These are phyloP conservation scores for Aegotheles bennettii DNA, from an alignment of 2,113 vertebrate species.

Conservation along the genomic window DNA sequence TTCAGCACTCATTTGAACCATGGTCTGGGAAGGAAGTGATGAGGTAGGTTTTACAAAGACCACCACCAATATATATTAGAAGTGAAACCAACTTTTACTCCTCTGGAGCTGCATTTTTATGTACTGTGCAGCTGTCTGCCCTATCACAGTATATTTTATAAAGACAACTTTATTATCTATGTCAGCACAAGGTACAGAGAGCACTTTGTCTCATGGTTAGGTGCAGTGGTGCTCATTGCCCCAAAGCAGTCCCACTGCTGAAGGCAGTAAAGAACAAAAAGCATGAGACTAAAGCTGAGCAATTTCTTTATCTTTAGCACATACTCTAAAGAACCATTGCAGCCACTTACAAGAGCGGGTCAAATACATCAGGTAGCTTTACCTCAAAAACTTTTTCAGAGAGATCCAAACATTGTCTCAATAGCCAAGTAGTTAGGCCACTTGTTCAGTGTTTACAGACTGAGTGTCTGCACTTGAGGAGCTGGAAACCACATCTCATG, in stretches of 20 bases:
- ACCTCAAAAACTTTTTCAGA: background rate
- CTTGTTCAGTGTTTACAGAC: background rate
- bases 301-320: background rate
- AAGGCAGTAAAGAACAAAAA: background rate
- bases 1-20: background rate
- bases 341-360: background rate
- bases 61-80: background rate
- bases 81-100: background rate
- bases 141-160: background rate
- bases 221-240: background rate
- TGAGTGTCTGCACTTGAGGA: background rate
- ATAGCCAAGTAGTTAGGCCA: background rate
- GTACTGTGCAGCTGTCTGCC: background rate
- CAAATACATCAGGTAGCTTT: background rate
- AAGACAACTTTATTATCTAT: background rate
- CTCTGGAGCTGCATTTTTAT: background rate
- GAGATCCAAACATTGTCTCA: background rate
- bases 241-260: background rate
- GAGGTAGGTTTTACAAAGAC: background rate
- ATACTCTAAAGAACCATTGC: fast-evolving
- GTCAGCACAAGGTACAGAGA: background rate
- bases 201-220: background rate
- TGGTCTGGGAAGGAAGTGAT: background rate
- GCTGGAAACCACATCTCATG: background rate
- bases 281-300: background rate